A percentile compares a stretch with the other conserved stretches of the same genome.
These are phyloP conservation scores for Drosophila neocordata DNA, from an alignment of 1,140 invertebrate species.

Conservation along the genomic window DNA sequence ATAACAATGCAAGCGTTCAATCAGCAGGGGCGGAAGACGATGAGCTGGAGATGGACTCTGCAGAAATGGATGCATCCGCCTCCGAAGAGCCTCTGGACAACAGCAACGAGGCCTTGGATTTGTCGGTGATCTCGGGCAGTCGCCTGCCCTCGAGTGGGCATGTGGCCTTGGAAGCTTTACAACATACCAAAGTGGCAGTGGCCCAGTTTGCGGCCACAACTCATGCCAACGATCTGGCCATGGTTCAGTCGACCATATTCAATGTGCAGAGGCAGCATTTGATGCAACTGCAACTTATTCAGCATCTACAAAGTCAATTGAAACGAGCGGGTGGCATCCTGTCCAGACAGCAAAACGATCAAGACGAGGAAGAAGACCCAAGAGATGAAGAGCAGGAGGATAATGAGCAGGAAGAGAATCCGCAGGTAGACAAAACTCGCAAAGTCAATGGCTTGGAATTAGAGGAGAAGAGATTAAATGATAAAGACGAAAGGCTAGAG, in stretches of 20 bases:
- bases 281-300: slow-evolving; percentile 95
- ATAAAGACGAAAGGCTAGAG: slow-evolving; percentile 30
- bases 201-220: slow-evolving; percentile 95
- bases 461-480: slow-evolving; percentile 29
- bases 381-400: slow-evolving; percentile 35
- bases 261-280: slow-evolving; percentile 97
- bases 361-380: slow-evolving; percentile 33
- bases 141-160: slow-evolving; percentile 65
- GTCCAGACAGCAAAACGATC: slow-evolving; percentile 1
- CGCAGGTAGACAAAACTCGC: background rate
- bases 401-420: slow-evolving; percentile 19
- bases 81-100: slow-evolving; percentile 26
- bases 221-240: slow-evolving; percentile 92
- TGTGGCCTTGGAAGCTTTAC: slow-evolving; percentile 93
- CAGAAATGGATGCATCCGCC: slow-evolving; percentile 17
- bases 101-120: slow-evolving; percentile 74
- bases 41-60: slow-evolving; percentile 18
- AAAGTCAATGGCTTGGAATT: slow-evolving; percentile 1
- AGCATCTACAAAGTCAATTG: slow-evolving; percentile 94
- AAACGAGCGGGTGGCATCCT: slow-evolving; percentile 50
- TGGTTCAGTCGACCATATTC: slow-evolving; percentile 93
- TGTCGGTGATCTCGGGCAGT: slow-evolving; percentile 70
- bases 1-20: slow-evolving; percentile 63
- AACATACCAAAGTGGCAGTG: slow-evolving; percentile 90
- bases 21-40: slow-evolving; percentile 17